Evolutionary conservation across 2,888 invertebrate genomes (phyloP).

Genomic region (Meghimatium bilineatum): DNA sequence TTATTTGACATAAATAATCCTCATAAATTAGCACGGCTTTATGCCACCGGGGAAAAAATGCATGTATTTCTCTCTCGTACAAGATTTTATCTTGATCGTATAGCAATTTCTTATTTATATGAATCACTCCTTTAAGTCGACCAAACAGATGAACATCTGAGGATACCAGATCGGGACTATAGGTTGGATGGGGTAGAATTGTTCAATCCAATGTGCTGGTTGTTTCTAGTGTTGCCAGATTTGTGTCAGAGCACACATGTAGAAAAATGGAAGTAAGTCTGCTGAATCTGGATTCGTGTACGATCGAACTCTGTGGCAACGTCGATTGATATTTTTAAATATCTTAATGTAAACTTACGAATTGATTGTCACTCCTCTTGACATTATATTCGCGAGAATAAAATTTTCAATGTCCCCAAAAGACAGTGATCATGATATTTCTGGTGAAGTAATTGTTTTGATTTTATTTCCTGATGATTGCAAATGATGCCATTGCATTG

Average conservation of each 20-base stretch:
- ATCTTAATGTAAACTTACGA: constrained; percentile 17
- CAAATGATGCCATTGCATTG: constrained; percentile 11
- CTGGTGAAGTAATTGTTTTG: background rate
- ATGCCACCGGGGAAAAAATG: too few species aligned
- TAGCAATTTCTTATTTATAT: constrained; percentile 17
- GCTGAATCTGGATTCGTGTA: background rate
- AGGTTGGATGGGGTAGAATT: background rate
- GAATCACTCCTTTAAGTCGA: constrained; percentile 25
- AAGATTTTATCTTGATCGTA: constrained; percentile 9
- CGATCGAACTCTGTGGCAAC: background rate
- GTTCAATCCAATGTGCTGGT: background rate
- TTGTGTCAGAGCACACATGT: background rate
- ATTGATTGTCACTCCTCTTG: constrained; percentile 21
- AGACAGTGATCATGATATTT: constrained; percentile 10
- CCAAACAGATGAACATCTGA: constrained; percentile 15
- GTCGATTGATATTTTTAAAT: background rate
- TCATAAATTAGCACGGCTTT: background rate
- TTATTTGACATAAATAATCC: background rate
- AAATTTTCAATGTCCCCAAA: background rate
- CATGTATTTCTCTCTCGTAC: constrained; percentile 5
- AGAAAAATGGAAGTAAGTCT: background rate
- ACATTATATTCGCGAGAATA: constrained; percentile 1
- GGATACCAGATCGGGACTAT: constrained; percentile 9
- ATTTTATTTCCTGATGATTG: background rate
- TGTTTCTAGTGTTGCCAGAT: background rate